phyloP scores from a whole-genome alignment of 1,140 invertebrate species.

The Brachionus manjavacas region DNA sequence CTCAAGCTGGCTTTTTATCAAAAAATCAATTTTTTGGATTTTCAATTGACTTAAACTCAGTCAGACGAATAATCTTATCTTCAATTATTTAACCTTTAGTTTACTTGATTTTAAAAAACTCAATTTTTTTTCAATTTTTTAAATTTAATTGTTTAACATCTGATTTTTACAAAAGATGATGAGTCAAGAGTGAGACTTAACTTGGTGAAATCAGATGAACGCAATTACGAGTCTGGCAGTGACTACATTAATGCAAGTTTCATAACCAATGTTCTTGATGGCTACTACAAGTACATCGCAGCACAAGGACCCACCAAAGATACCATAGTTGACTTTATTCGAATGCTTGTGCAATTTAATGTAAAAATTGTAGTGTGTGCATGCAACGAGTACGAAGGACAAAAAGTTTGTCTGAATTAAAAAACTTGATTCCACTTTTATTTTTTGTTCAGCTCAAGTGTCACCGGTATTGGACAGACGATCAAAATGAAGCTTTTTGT shows the following conservation, averaged over 20 bases:
- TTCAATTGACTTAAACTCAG: background rate
- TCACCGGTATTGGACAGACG: constrained; percentile 40
- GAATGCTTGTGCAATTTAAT: constrained; percentile 30
- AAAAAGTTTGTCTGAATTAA: background rate
- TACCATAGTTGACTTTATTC: constrained; percentile 14
- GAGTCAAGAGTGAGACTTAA: constrained; percentile 18
- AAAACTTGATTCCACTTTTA: background rate
- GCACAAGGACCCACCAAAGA: constrained; percentile 38
- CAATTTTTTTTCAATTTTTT: background rate
- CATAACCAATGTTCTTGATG: constrained; percentile 11
- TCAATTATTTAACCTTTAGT: constrained; percentile 9
- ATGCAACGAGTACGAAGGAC: constrained; percentile 25
- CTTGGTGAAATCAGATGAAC: background rate
- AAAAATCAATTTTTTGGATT: background rate
- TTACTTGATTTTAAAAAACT: background rate
- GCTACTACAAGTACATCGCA: constrained; percentile 29
- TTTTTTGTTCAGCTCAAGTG: constrained; percentile 32
- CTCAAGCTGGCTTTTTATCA: background rate
- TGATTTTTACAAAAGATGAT: background rate
- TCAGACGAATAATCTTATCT: background rate
- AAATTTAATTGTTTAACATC: background rate
- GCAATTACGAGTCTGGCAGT: constrained; percentile 63
- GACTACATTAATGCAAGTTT: constrained; percentile 39
- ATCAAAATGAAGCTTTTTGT: constrained; percentile 52
- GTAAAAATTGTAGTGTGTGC: constrained; percentile 34